phyloP scores from a whole-genome alignment of 30 jellyfish, hydroid and myxozoan genomes.

The Cassiopea andromeda region DNA sequence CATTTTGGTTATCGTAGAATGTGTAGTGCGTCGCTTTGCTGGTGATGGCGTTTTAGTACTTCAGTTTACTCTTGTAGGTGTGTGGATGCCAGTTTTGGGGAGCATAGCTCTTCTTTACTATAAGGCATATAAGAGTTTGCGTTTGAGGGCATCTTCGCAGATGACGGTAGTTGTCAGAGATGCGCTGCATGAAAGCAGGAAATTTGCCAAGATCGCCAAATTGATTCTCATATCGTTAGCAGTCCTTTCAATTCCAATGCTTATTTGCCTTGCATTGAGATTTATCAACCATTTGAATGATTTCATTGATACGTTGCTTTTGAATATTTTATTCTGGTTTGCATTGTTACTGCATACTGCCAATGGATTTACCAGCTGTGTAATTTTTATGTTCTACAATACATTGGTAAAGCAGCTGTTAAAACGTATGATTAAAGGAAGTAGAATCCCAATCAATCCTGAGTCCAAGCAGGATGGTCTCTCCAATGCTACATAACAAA shows the following conservation, averaged over 20 bases:
- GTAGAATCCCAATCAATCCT: background rate
- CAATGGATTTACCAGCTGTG: background rate
- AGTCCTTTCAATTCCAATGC: background rate
- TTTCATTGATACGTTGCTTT: background rate
- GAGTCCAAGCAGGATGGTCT: background rate
- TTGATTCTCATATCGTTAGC: background rate
- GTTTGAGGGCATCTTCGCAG: background rate
- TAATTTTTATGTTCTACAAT: background rate
- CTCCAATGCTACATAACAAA: no score
- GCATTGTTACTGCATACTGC: background rate
- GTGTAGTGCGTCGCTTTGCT: background rate
- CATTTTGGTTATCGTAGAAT: background rate
- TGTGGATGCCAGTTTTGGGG: background rate
- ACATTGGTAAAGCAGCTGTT: background rate
- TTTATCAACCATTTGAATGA: background rate
- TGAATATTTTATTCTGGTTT: background rate
- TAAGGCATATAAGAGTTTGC: background rate
- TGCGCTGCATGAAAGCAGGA: background rate
- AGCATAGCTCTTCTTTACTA: background rate
- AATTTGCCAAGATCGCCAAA: background rate
- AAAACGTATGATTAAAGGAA: background rate
- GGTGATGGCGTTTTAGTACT: background rate
- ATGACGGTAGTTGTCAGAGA: background rate
- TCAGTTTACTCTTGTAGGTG: background rate
- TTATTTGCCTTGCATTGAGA: background rate